These are phyloP conservation scores for Pseudorhombus dupliciocellatus DNA, from an alignment of 2,113 vertebrate species.

Conservation along the genomic window DNA sequence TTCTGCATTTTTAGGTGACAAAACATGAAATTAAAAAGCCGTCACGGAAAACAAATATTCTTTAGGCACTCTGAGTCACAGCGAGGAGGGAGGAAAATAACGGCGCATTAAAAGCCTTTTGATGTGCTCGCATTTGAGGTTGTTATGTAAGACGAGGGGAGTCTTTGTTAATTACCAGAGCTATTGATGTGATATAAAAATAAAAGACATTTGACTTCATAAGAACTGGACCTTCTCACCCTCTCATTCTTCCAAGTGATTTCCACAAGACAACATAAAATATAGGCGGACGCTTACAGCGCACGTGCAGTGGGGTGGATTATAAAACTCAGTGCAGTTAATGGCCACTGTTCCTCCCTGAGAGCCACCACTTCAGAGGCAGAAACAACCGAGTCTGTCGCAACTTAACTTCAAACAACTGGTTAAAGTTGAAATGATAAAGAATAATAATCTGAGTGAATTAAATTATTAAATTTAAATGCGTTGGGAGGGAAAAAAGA, in stretches of 20 bases:
- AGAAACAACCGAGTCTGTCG: background rate
- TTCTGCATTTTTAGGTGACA: background rate
- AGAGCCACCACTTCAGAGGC: background rate
- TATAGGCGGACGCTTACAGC: background rate
- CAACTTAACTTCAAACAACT: constrained; percentile 21
- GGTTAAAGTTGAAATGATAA: constrained; percentile 3
- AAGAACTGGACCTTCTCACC: background rate
- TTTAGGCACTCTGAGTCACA: background rate
- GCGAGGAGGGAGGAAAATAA: background rate
- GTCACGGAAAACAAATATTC: constrained; percentile 6
- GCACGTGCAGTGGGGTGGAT: background rate
- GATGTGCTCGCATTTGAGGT: constrained; percentile 22
- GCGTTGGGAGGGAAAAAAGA: background rate
- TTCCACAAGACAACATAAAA: constrained; percentile 7
- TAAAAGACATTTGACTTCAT: constrained; percentile 15
- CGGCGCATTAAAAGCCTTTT: background rate
- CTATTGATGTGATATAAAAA: constrained; percentile 22
- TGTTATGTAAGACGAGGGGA: constrained; percentile 17
- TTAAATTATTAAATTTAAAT: constrained; percentile 2
- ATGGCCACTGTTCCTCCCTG: background rate
- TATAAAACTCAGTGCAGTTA: background rate
- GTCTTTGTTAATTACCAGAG: constrained; percentile 28
- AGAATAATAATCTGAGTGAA: constrained; percentile 16
- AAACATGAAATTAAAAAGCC: constrained; percentile 3
- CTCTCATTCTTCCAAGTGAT: constrained; percentile 14